phyloP scores from a whole-genome alignment of 1,140 invertebrate genomes.

The Proctacanthus coquilletti region DNA sequence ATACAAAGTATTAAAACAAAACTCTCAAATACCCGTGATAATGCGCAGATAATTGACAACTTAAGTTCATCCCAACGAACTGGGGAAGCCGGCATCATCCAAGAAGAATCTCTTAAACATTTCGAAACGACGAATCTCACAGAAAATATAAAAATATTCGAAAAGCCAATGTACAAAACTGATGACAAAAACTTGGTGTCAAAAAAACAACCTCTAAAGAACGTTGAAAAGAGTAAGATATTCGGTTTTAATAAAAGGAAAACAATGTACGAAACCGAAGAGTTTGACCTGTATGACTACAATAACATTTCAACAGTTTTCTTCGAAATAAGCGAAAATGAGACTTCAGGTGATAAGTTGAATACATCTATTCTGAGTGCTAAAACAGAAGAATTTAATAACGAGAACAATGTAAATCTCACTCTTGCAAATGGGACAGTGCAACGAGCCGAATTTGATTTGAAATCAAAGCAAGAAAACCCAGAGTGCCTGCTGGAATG shows the following conservation, averaged over 20 bases:
- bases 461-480: not conserved
- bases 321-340: conserved; percentile 4
- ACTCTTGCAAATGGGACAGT: too few species aligned
- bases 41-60: conserved; percentile 1
- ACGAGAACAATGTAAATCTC: not conserved
- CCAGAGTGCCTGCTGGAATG: conserved; percentile 1
- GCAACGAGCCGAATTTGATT: not conserved
- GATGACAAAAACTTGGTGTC: conserved; percentile 4
- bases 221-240: conserved; percentile 4
- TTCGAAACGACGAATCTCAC: not conserved
- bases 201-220: not conserved
- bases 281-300: conserved; percentile 2
- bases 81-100: not conserved
- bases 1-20: not conserved
- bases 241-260: conserved; percentile 4
- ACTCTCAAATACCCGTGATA: not conserved
- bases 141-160: conserved; percentile 3
- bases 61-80: not conserved
- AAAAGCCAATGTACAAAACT: conserved; percentile 4
- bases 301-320: conserved; percentile 3
- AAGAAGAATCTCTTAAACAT: not conserved
- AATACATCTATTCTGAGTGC: not conserved
- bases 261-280: not conserved
- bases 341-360: not conserved
- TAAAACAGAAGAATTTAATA: not conserved